These are phyloP conservation scores for Eufriesea mexicana DNA, from an alignment of 1,140 invertebrate species.

Conservation along the genomic window DNA sequence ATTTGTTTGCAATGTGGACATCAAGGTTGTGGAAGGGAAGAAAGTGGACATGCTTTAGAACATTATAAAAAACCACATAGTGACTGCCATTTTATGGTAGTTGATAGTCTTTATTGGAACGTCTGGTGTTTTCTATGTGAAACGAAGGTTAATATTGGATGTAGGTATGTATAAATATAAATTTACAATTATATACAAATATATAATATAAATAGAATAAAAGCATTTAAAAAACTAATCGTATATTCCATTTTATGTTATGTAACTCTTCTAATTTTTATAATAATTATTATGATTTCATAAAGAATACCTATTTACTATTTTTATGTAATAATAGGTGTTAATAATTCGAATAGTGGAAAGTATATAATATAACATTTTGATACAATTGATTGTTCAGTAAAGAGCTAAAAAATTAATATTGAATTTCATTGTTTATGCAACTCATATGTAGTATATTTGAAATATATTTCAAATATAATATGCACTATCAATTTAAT, in stretches of 20 bases:
- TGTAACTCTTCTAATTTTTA: too few relatives aligned
- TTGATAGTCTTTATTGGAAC: slow-evolving; percentile 88
- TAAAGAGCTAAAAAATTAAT: too few relatives aligned
- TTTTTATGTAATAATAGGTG: too few relatives aligned
- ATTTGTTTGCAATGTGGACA: slow-evolving; percentile 89
- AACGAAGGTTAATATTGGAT: slow-evolving; percentile 82
- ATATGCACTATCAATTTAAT: too few relatives aligned
- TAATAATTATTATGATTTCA: too few relatives aligned
- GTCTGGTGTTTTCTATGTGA: slow-evolving; percentile 90
- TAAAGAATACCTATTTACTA: too few relatives aligned
- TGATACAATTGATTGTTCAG: too few relatives aligned
- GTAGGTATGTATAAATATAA: slow-evolving; percentile 58
- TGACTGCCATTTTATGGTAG: slow-evolving; percentile 88
- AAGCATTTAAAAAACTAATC: background rate
- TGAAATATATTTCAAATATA: too few relatives aligned
- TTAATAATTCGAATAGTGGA: too few relatives aligned
- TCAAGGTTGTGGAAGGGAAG: slow-evolving; percentile 88
- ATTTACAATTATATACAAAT: slow-evolving; percentile 2
- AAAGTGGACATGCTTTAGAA: slow-evolving; percentile 88
- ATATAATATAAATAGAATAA: background rate
- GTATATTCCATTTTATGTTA: background rate
- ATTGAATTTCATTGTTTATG: background rate
- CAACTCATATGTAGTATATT: too few relatives aligned
- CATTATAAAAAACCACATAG: slow-evolving; percentile 90
- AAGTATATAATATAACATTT: too few relatives aligned